A percentile compares a stretch with the other conserved stretches of the same genome.
Evolutionary conservation across 2,888 invertebrate genomes (phyloP).

Genomic region (Sicus ferrugineus): DNA sequence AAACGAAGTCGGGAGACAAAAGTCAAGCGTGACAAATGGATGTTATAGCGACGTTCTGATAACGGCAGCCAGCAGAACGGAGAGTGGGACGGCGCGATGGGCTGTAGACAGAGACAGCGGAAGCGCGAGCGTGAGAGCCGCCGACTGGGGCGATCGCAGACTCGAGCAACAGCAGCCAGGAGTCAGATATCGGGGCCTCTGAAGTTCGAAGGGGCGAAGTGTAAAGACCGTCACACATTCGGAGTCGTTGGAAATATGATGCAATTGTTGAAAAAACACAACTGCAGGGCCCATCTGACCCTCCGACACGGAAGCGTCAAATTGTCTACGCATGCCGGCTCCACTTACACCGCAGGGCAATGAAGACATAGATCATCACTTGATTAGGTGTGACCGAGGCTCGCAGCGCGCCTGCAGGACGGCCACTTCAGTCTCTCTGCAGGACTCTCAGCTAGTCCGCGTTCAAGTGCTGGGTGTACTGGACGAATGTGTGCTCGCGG

Average conservation of each 20-base stretch:
- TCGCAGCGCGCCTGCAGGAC: neutral
- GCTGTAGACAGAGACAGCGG: constrained; percentile 28
- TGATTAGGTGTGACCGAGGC: constrained; percentile 43
- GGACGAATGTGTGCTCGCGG: too few species aligned
- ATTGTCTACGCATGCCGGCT: constrained; percentile 56
- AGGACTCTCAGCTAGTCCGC: too few species aligned
- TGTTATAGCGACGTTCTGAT: constrained; percentile 50
- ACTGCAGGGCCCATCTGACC: neutral
- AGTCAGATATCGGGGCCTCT: constrained; percentile 53
- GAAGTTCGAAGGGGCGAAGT: neutral
- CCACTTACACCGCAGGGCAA: constrained; percentile 26
- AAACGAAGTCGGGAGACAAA: constrained; percentile 41
- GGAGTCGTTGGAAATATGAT: neutral
- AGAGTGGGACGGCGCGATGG: neutral
- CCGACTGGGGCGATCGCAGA: constrained; percentile 37
- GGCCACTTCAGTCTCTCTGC: neutral
- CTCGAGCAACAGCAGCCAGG: constrained; percentile 49
- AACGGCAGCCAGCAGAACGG: neutral
- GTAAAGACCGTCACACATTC: neutral
- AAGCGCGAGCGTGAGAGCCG: constrained; percentile 22
- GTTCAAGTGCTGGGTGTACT: too few species aligned
- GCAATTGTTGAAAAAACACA: constrained; percentile 6
- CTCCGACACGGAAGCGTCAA: constrained; percentile 57
- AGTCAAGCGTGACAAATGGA: constrained; percentile 60
- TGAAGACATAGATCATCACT: constrained; percentile 47